A percentile compares a stretch with the other conserved stretches of the same genome.
phyloP scores from a whole-genome alignment of 2,113 vertebrate genomes.

The Pelusios castaneus region DNA sequence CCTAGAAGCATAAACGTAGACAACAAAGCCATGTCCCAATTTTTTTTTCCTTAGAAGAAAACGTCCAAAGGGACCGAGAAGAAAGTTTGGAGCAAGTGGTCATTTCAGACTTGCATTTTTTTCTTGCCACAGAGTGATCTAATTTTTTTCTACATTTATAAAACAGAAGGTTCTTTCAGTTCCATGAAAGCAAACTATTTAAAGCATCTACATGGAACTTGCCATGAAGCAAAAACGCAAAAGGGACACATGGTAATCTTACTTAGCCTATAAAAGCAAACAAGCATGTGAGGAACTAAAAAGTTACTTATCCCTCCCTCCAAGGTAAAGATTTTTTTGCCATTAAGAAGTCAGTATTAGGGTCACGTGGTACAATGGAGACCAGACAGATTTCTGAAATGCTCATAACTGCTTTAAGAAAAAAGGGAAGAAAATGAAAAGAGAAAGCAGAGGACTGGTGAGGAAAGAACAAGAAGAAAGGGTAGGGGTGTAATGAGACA shows the following conservation, averaged over 20 bases:
- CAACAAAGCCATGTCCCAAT: conserved; percentile 47
- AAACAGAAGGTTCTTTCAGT: conserved; percentile 80
- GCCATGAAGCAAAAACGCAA: conserved; percentile 42
- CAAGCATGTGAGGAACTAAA: conserved; percentile 16
- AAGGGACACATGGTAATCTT: conserved; percentile 31
- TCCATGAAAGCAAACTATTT: conserved; percentile 69
- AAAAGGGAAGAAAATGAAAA: neutral
- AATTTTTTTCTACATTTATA: conserved; percentile 48
- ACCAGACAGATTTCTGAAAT: neutral
- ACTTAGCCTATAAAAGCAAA: neutral
- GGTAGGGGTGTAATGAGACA: neutral
- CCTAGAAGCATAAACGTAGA: conserved; percentile 65
- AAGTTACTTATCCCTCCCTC: conserved; percentile 20
- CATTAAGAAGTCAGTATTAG: neutral
- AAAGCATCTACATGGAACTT: conserved; percentile 52
- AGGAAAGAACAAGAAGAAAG: neutral
- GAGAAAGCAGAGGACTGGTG: neutral
- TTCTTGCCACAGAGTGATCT: conserved; percentile 50
- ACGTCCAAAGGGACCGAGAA: conserved; percentile 27
- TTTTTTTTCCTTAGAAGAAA: conserved; percentile 5
- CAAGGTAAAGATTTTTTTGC: neutral
- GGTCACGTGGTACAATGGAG: neutral
- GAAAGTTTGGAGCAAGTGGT: conserved; percentile 28
- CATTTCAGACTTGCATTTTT: conserved; percentile 43
- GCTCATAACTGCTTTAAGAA: neutral